These are phyloP conservation scores for Cephalotes varians DNA, from an alignment of 2,888 invertebrate genomes.

Conservation along the genomic window DNA sequence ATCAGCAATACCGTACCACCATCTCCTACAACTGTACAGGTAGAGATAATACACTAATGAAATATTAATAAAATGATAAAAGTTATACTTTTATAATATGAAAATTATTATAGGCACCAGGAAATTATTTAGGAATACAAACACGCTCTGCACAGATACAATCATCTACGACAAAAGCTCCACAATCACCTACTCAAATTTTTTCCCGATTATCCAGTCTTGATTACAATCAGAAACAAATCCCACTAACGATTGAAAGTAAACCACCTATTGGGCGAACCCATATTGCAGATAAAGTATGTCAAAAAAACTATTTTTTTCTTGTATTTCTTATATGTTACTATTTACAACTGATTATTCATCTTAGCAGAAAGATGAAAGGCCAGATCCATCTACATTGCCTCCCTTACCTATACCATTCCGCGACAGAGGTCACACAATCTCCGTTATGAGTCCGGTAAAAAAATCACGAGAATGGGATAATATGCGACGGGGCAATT, in stretches of 20 bases:
- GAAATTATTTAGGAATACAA: slow-evolving; percentile 80
- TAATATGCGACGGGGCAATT: slow-evolving; percentile 83
- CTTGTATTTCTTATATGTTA: not conserved
- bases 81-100: not conserved
- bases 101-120: slow-evolving; percentile 74
- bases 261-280: slow-evolving; percentile 84
- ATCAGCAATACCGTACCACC: slow-evolving; percentile 86
- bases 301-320: not conserved
- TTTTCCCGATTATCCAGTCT: slow-evolving; percentile 86
- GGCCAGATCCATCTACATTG: slow-evolving; percentile 84
- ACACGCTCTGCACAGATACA: slow-evolving; percentile 75
- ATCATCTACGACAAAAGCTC: slow-evolving; percentile 87
- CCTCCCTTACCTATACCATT: slow-evolving; percentile 81
- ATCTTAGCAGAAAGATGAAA: slow-evolving; percentile 81
- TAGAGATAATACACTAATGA: slow-evolving; percentile 46
- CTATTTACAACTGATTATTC: not conserved
- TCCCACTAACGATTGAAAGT: slow-evolving; percentile 77
- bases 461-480: slow-evolving; percentile 86
- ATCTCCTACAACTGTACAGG: slow-evolving; percentile 85
- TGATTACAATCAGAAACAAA: slow-evolving; percentile 80
- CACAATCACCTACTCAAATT: slow-evolving; percentile 89
- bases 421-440: slow-evolving; percentile 92
- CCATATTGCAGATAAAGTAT: slow-evolving; percentile 80
- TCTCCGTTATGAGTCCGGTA: slow-evolving; percentile 94
- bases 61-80: slow-evolving; percentile 6